Evolutionary conservation across 92 coral and sea anemone genomes (phyloP).

Genomic region (Anthopleura xanthogrammica): DNA sequence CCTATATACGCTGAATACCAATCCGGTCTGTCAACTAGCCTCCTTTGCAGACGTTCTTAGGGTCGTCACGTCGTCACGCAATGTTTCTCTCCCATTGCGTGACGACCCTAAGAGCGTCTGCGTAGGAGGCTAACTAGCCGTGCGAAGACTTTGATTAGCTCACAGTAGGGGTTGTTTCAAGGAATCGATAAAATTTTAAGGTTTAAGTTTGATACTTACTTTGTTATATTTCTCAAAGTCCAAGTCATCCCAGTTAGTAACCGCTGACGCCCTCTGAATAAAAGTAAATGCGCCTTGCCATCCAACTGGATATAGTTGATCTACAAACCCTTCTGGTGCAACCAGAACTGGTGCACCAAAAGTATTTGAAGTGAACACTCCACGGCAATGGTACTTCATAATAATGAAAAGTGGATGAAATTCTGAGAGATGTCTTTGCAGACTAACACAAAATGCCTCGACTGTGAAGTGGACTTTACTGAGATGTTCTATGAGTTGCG

Average conservation of each 20-base stretch:
- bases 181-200: too few relatives aligned
- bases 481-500: conserved; percentile 59
- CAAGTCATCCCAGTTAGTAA: conserved; percentile 69
- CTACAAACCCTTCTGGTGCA: conserved; percentile 47
- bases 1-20: too few relatives aligned
- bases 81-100: too few relatives aligned
- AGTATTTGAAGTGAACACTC: conserved; percentile 54
- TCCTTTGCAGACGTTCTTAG: too few relatives aligned
- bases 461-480: conserved; percentile 58
- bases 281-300: conserved; percentile 54
- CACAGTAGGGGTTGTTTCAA: too few relatives aligned
- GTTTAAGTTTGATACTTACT: conserved; percentile 32
- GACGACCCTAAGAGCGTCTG: too few relatives aligned
- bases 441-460: conserved; percentile 56
- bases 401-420: conserved; percentile 60
- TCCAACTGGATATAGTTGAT: conserved; percentile 71
- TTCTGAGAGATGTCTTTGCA: conserved; percentile 51
- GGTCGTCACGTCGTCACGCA: too few relatives aligned
- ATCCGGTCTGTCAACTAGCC: too few relatives aligned
- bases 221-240: conserved; percentile 62
- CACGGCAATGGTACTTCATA: conserved; percentile 75
- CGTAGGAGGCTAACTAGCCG: too few relatives aligned
- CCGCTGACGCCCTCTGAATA: conserved; percentile 47
- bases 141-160: too few relatives aligned
- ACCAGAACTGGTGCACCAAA: conserved; percentile 68